phyloP scores from a whole-genome alignment of 2,797 vertebrate species.

The Mus spretus region DNA sequence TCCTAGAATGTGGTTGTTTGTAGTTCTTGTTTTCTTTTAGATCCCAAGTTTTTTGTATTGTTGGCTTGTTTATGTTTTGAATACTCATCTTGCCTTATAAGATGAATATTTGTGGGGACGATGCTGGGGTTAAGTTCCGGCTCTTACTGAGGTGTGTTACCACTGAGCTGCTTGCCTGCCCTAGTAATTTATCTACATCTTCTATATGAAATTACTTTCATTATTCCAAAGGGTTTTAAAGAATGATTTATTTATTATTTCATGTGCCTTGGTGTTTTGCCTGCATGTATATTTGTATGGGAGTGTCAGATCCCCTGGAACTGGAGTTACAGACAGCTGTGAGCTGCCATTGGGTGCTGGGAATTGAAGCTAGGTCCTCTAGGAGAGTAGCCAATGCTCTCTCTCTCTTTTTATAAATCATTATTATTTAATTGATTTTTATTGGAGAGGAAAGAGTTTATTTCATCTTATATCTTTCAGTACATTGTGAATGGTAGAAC shows the following conservation, averaged over 20 bases:
- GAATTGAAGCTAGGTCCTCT: not conserved
- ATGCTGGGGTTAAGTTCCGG: not conserved
- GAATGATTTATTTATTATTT: not conserved
- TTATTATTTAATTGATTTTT: too few relatives aligned
- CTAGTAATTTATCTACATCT: not conserved
- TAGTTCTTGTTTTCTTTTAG: not conserved
- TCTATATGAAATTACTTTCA: constrained; percentile 28
- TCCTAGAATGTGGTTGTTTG: not conserved
- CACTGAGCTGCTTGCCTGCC: not conserved
- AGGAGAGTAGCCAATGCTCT: not conserved
- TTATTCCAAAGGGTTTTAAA: not conserved
- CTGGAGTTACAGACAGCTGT: not conserved
- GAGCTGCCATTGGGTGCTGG: not conserved
- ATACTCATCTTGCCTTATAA: not conserved
- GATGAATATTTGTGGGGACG: not conserved
- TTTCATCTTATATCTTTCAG: too few relatives aligned
- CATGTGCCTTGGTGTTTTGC: not conserved
- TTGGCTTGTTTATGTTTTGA: not conserved
- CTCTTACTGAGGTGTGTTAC: not conserved
- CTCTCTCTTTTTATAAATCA: too few relatives aligned
- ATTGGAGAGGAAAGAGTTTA: too few relatives aligned
- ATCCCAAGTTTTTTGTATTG: not conserved
- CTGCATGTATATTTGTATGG: not conserved
- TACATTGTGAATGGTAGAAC: too few relatives aligned
- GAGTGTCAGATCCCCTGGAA: not conserved